Conservation (phyloP, 1,140 invertebrate species). For the Saccostrea echinata region DNA sequence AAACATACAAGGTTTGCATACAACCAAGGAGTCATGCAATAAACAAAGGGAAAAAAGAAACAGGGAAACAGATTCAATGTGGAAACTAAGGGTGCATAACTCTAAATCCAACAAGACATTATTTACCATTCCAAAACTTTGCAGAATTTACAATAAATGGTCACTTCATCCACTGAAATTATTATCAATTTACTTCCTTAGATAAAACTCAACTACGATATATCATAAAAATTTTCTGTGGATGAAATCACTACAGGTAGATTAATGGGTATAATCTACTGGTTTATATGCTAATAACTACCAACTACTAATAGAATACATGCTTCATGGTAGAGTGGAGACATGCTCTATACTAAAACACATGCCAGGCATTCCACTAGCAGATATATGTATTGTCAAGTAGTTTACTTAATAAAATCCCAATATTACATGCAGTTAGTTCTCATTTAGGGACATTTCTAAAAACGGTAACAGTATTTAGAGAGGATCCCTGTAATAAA, state of each 20-base stretch:
- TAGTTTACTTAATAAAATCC: not conserved
- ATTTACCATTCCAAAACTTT: not conserved
- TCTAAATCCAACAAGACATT: not conserved
- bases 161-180: not conserved
- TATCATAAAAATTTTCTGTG: too few species aligned
- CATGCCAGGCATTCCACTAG: not conserved
- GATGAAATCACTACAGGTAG: not conserved
- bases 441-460: not conserved
- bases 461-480: not conserved
- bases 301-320: not conserved
- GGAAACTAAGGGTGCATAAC: not conserved
- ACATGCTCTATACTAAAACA: not conserved
- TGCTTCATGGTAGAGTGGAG: not conserved
- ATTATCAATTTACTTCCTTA: too few species aligned
- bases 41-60: not conserved
- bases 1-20: constrained; percentile 51
- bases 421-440: not conserved
- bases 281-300: not conserved
- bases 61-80: not conserved
- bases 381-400: not conserved
- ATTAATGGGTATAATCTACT: not conserved
- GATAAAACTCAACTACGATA: too few species aligned
- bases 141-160: not conserved
- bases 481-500: too few species aligned
- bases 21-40: not conserved